A percentile compares a stretch with the other conserved stretches of the same genome.
These are phyloP conservation scores for Selene dorsalis DNA, from an alignment of 2,797 vertebrate species.

Conservation along the genomic window DNA sequence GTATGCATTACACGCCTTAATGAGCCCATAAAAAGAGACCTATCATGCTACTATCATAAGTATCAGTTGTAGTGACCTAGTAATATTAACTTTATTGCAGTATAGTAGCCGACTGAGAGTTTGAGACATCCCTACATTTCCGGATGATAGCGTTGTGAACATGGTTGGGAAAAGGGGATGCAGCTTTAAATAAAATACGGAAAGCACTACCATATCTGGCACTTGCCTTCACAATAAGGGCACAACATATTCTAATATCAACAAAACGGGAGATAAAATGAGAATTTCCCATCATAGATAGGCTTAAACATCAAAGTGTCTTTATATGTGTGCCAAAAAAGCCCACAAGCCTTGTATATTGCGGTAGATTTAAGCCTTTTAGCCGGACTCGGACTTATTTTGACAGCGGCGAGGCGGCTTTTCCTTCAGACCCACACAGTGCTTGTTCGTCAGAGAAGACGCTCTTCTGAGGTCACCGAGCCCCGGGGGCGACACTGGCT, in stretches of 20 bases:
- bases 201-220: constrained; percentile 84
- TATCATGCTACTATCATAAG: not conserved
- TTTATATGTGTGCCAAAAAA: accelerated
- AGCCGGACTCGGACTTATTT: constrained; percentile 60
- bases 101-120: constrained; percentile 48
- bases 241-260: accelerated
- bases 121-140: constrained; percentile 78
- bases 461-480: constrained; percentile 78
- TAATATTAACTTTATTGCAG: constrained; percentile 45
- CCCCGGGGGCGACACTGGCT: constrained; percentile 70
- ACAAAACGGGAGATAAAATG: not conserved
- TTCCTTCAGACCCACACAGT: constrained; percentile 76
- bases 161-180: constrained; percentile 58
- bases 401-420: constrained; percentile 74
- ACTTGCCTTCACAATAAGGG: constrained; percentile 78
- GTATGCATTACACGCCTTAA: not conserved
- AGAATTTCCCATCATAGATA: accelerated
- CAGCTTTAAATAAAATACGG: constrained; percentile 84
- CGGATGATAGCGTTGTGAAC: constrained; percentile 75
- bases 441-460: constrained; percentile 79
- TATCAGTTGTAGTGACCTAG: constrained; percentile 18
- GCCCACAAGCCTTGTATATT: accelerated
- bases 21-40: not conserved
- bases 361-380: not conserved
- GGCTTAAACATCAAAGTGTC: accelerated